Conservation (phyloP, 2,797 vertebrate species). For the Manis javanica region DNA sequence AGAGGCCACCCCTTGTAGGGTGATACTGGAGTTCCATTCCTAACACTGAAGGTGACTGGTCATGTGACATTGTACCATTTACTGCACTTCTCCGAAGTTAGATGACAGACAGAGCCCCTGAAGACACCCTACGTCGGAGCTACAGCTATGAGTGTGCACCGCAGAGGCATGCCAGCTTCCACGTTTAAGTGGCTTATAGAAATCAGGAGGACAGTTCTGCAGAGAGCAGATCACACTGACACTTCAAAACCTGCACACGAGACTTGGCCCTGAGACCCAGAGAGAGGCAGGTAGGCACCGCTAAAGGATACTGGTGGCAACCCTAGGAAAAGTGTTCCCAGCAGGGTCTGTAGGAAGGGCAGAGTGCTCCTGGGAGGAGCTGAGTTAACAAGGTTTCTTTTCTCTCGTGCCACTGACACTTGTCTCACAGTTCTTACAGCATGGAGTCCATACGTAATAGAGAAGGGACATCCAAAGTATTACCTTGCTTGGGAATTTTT, state of each 20-base stretch:
- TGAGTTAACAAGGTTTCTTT: neutral
- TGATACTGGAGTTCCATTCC: neutral
- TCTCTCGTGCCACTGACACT: neutral
- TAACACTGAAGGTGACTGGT: neutral
- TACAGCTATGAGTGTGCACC: neutral
- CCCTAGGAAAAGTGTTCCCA: neutral
- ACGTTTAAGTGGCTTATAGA: neutral
- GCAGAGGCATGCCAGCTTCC: neutral
- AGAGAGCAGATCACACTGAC: neutral
- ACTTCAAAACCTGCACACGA: neutral
- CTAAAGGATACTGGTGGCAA: too few species aligned
- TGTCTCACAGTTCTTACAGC: neutral
- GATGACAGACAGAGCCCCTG: neutral
- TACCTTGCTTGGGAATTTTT: neutral
- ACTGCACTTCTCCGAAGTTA: neutral
- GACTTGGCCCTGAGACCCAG: neutral
- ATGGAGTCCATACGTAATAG: neutral
- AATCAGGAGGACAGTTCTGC: neutral
- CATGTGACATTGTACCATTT: neutral
- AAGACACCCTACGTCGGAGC: neutral
- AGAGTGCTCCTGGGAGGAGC: neutral
- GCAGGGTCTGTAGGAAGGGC: neutral
- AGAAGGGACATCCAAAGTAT: neutral
- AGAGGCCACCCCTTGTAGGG: rapidly evolving
- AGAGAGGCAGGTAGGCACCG: neutral